A percentile compares a stretch with the other conserved stretches of the same genome.
Evolutionary conservation across 2,888 invertebrate species (phyloP).

Genomic region (Tenthredo livida): DNA sequence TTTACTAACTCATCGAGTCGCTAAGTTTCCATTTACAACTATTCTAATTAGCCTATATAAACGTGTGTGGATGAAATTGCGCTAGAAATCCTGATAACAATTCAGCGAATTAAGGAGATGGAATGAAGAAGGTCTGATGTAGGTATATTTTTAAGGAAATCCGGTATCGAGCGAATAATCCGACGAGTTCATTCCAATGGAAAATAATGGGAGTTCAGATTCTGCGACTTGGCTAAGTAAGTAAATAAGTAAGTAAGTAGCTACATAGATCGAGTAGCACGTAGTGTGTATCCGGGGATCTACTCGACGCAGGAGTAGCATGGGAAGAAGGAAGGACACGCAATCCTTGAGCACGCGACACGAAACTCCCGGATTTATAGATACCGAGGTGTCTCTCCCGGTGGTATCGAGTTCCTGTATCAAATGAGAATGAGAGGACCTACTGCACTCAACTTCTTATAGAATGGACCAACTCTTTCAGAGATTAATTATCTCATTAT

Average conservation of each 20-base stretch:
- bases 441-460: background rate
- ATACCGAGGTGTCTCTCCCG: background rate
- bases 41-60: background rate
- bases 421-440: background rate
- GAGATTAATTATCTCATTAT: conserved; percentile 20
- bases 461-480: background rate
- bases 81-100: background rate
- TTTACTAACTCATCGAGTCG: background rate
- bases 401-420: conserved; percentile 24
- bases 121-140: background rate
- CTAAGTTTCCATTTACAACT: background rate
- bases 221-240: background rate
- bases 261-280: conserved; percentile 31
- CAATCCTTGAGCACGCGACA: conserved; percentile 49
- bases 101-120: background rate
- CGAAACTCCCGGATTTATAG: conserved; percentile 27
- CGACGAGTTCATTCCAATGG: conserved; percentile 44
- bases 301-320: background rate
- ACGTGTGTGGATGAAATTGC: background rate
- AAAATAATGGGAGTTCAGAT: background rate
- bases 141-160: background rate
- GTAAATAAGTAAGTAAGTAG: conserved; percentile 11
- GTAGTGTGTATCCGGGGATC: conserved; percentile 4
- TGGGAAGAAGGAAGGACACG: conserved; percentile 32
- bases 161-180: background rate